Evolutionary conservation across 2,888 invertebrate species (phyloP), one percentile per base, ranked within the genome.

Genomic region (Tetragonisca angustula): DNA sequence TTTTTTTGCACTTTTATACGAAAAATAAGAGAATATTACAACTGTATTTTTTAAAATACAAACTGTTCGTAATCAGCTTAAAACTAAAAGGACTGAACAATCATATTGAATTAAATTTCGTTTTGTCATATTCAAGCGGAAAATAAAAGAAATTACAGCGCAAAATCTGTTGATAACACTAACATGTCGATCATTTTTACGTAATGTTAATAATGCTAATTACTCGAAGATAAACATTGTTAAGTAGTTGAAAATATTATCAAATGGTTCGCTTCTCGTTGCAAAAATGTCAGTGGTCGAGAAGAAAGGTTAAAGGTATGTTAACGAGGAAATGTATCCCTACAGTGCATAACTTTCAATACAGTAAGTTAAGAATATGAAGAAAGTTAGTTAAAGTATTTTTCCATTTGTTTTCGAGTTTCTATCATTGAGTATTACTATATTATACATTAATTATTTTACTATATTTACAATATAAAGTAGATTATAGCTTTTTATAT

Each of bases 221-320:
- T 59, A 52, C 43, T 43, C 43, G 9, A 36, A 32, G 36, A 64
- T 17, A 56, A 27, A n/a, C 62, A 69, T 59, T 64, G 5, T 24
- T 24, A 67, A 59, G 24, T 50, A 56, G 49, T 64, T 62, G 32
- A 54, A 69, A 78, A 36, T n/a, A 79, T 74, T 36, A 36, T 78
- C 21, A 68, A 69, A 43, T 69, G 68, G 36, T 36, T 68, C 32
- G 36, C 11, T 36, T 50, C 52, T 15, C 11, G 32, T 54, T 56
- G 24, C 17, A 80, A 76, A 79, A 83, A 83, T 83, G 82, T 83
- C 80, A 83, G 27, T 76, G 80, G 71, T 68, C 52, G 70, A 70
- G 52, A 50, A 49, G 49, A 82, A 82, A 82, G 81, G 81, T 82
- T 54, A 82, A 82, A 79, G 79, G 81, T 79, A 17, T 62, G 64